Conservation (phyloP, 2,797 vertebrate species). For the Megalops cyprinoides region DNA sequence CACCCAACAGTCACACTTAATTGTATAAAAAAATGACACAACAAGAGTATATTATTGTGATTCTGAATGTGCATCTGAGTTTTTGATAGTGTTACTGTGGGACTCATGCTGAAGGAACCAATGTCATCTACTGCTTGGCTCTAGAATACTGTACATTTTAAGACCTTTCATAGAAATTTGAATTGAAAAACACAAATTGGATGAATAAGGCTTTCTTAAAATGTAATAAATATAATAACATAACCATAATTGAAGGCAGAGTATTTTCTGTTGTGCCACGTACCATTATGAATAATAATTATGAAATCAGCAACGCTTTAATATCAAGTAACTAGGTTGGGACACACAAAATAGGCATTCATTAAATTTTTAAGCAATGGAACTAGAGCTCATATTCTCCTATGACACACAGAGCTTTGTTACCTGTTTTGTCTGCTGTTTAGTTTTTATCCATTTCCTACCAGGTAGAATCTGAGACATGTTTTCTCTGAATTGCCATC, state of each 20-base stretch:
- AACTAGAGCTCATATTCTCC: too few species aligned
- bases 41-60: slow-evolving; percentile 46
- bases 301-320: background rate
- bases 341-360: too few species aligned
- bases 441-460: background rate
- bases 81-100: too few species aligned
- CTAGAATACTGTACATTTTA: background rate
- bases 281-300: background rate
- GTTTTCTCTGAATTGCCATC: slow-evolving; percentile 16
- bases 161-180: too few species aligned
- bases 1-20: slow-evolving; percentile 60
- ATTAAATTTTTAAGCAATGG: too few species aligned
- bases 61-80: slow-evolving; percentile 33
- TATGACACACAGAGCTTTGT: too few species aligned
- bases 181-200: too few species aligned
- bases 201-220: too few species aligned
- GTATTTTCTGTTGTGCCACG: background rate
- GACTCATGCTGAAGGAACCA: too few species aligned
- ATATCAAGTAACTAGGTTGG: background rate
- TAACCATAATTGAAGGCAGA: too few species aligned
- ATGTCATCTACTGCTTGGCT: too few species aligned
- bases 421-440: background rate
- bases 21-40: slow-evolving; percentile 44
- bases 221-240: too few species aligned
- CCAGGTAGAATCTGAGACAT: background rate